These are phyloP conservation scores for Haemorhous mexicanus DNA, from an alignment of 2,113 vertebrate genomes.

Conservation along the genomic window DNA sequence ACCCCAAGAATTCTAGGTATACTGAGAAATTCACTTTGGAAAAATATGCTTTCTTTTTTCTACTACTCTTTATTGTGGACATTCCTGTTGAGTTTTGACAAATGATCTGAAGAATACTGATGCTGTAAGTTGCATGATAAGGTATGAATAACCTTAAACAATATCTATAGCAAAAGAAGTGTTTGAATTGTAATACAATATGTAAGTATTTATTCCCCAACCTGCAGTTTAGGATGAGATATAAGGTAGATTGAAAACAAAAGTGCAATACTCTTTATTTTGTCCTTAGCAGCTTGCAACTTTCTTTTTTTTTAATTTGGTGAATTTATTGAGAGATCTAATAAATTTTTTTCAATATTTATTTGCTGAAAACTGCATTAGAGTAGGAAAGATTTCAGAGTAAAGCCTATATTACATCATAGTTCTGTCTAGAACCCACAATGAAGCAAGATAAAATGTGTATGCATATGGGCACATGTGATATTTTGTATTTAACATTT, in stretches of 20 bases:
- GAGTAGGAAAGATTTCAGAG: background rate
- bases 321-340: background rate
- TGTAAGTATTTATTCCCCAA: background rate
- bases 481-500: background rate
- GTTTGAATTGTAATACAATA: background rate
- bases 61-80: background rate
- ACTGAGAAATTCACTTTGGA: background rate
- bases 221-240: background rate
- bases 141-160: background rate
- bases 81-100: background rate
- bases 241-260: background rate
- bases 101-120: background rate
- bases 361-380: background rate
- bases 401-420: background rate
- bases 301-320: background rate
- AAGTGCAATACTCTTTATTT: background rate
- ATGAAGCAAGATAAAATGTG: background rate
- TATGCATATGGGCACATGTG: rapidly evolving
- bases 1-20: background rate
- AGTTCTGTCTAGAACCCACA: background rate
- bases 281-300: background rate
- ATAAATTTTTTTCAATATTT: background rate
- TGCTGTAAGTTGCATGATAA: background rate
- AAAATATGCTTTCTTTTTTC: background rate
- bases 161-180: background rate